Evolutionary conservation across 2,888 invertebrate genomes (phyloP).

Genomic region (Mamestra brassicae): DNA sequence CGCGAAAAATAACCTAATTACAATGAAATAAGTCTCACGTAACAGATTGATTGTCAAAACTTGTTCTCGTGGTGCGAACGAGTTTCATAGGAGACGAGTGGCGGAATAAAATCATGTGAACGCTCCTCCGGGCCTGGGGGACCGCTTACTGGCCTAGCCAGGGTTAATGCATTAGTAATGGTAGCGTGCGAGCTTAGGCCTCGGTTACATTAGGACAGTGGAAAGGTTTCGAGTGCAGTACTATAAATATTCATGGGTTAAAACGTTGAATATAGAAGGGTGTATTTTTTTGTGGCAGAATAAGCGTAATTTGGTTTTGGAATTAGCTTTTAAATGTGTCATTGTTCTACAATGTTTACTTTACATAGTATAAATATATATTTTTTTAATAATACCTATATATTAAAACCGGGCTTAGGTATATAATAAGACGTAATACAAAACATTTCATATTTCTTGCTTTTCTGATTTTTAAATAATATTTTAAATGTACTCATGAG

Average conservation of each 20-base stretch:
- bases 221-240: constrained; percentile 50
- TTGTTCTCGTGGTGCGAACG: constrained; percentile 66
- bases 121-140: constrained; percentile 80
- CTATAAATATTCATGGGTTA: constrained; percentile 57
- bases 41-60: constrained; percentile 76
- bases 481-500: too few species aligned
- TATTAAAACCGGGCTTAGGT: too few species aligned
- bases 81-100: constrained; percentile 70
- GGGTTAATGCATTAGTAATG: constrained; percentile 92
- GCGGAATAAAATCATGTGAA: constrained; percentile 82
- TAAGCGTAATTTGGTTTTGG: not conserved
- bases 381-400: too few species aligned
- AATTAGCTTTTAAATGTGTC: constrained; percentile 18
- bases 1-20: constrained; percentile 61
- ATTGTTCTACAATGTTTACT: not conserved
- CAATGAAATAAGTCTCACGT: constrained; percentile 65
- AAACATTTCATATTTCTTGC: too few species aligned
- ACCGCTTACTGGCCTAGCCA: constrained; percentile 87
- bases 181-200: constrained; percentile 73
- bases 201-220: constrained; percentile 62
- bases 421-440: too few species aligned
- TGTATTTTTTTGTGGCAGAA: constrained; percentile 15
- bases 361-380: too few species aligned
- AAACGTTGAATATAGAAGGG: constrained; percentile 48
- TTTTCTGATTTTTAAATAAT: too few species aligned